Base-by-base conservation (phyloP, 2,113 vertebrate genomes). In the Catharus bicknelli region DNA sequence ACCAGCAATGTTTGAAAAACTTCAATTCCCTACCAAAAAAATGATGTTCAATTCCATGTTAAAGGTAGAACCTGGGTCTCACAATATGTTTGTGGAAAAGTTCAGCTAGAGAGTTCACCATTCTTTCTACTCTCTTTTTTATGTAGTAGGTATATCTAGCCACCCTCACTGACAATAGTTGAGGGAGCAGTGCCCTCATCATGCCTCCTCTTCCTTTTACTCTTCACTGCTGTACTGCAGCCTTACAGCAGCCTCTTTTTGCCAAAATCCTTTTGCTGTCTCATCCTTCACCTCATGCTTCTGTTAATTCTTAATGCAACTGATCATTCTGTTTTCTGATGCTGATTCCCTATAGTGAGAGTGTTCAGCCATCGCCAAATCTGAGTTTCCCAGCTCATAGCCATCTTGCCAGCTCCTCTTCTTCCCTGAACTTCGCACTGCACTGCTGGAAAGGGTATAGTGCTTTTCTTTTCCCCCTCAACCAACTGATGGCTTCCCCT, bases 401-500 rank as follows among this genome's bases (percentile, higher is more conserved):
- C 38, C 38, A 16, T 6, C 29, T n/a, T 45, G 10, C 25, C 54
- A 73, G 25, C 36, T 61, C 11, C n/a, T 69, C 13, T 12, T 16
- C 55, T 57, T 61, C 29, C 22, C 23, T 43, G 29, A 85, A 38
- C 9, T 19, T 63, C 16, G 7, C 16, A 13, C 5, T 26, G 13
- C 29, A 38, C 17, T 45, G 14, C 66, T 59, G 25, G 27, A 54
- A 88, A 43, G 5, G 1, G 1, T 32, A 25, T 8, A 70, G 67
- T 12, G 23, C 2, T 7, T 62, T 86, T 66, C 12, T 18, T 17
- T 29, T 20, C 17, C 5, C 25, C 8, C 30, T 68, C 40, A 36
- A 27, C 2, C 19, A n/a, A 48, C 11, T 10, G 36, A 9, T 26
- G 18, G 18, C 3, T 48, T 14, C 6, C 13, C 4, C 0, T 11